These are phyloP conservation scores for Pteropus rufus DNA, from an alignment of 2,797 vertebrate species.

Conservation along the genomic window DNA sequence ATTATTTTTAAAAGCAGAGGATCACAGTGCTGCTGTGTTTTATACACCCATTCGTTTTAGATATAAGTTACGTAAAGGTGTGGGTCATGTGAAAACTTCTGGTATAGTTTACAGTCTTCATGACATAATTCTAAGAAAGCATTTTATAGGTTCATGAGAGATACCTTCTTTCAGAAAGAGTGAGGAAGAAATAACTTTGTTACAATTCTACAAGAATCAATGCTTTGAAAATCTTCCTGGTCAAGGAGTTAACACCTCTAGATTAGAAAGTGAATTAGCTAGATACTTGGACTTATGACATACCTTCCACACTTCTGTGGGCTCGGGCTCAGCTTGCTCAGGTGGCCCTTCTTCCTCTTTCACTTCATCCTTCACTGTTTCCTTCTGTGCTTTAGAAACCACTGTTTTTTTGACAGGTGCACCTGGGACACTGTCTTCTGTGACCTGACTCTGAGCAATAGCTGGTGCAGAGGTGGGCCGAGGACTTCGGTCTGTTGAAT, in stretches of 20 bases:
- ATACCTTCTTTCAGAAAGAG: constrained; percentile 14
- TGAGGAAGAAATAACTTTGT: not conserved
- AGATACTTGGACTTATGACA: not conserved
- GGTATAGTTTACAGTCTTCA: not conserved
- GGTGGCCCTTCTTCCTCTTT: constrained; percentile 78
- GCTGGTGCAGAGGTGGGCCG: constrained; percentile 95
- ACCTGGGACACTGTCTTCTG: constrained; percentile 72
- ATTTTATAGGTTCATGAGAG: not conserved
- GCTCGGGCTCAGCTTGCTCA: constrained; percentile 76
- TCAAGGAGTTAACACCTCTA: not conserved
- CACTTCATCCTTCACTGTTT: constrained; percentile 80
- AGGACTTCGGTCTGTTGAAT: constrained; percentile 90
- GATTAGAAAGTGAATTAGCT: not conserved
- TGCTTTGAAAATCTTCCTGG: not conserved
- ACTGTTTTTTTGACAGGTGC: constrained; percentile 69
- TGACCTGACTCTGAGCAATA: constrained; percentile 86
- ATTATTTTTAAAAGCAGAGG: constrained; percentile 11
- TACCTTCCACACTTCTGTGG: constrained; percentile 89
- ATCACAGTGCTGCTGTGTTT: not conserved
- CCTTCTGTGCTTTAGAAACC: constrained; percentile 80
- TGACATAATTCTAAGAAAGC: not conserved
- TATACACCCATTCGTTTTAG: not conserved
- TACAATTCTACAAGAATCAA: not conserved
- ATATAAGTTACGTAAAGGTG: not conserved
- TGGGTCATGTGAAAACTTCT: constrained; percentile 29